phyloP scores from a whole-genome alignment of 2,888 invertebrate genomes.

The Cynaeus angustus region DNA sequence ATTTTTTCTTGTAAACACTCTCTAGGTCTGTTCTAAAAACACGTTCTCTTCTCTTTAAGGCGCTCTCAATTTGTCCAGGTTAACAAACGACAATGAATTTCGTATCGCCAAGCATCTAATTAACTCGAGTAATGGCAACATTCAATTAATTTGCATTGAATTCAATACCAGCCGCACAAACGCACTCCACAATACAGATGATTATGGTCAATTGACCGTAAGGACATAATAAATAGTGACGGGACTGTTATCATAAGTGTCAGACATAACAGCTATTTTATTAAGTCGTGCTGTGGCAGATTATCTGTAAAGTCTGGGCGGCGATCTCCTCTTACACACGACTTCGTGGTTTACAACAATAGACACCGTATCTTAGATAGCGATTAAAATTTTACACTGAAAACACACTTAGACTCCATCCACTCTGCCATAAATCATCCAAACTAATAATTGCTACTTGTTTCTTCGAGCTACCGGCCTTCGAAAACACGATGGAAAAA shows the following conservation, averaged over 20 bases:
- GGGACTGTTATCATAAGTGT: conserved; percentile 61
- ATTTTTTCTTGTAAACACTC: no score
- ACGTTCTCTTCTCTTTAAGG: not conserved
- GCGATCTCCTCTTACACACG: conserved; percentile 37
- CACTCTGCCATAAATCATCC: conserved; percentile 33
- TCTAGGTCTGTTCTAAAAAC: not conserved
- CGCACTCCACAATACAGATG: conserved; percentile 53
- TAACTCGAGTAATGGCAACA: conserved; percentile 64
- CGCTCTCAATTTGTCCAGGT: conserved; percentile 53
- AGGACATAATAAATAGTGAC: conserved; percentile 60
- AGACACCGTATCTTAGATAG: not conserved
- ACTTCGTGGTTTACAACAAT: conserved; percentile 41
- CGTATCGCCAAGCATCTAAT: conserved; percentile 67
- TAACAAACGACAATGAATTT: conserved; percentile 67
- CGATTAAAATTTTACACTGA: conserved; percentile 35
- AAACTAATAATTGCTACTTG: conserved; percentile 23
- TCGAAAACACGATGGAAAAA: conserved; percentile 22
- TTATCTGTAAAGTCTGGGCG: conserved; percentile 46
- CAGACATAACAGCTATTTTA: conserved; percentile 58
- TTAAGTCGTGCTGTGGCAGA: conserved; percentile 52
- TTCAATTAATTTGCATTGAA: conserved; percentile 70
- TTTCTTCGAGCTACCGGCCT: conserved; percentile 22
- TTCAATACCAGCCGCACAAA: conserved; percentile 57
- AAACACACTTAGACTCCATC: conserved; percentile 16
- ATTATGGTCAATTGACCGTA: conserved; percentile 61